phyloP scores from a whole-genome alignment of 2,888 invertebrate species.

The Polydesmus complanatus region DNA sequence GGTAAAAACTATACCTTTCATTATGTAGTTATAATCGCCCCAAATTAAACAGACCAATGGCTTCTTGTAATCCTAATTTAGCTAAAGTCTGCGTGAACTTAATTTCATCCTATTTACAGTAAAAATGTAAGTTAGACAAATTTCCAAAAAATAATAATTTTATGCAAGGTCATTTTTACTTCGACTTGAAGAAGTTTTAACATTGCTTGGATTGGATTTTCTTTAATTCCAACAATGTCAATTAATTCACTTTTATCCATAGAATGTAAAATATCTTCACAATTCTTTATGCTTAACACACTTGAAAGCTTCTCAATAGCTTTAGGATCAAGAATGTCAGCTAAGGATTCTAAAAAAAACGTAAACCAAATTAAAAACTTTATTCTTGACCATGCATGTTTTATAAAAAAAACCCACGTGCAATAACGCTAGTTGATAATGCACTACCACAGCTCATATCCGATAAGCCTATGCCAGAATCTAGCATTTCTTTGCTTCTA shows the following conservation, averaged over 20 bases:
- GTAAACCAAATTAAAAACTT: neutral
- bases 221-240: neutral
- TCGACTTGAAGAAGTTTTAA: neutral
- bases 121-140: too few species aligned
- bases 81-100: too few species aligned
- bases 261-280: neutral
- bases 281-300: neutral
- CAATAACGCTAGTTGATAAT: neutral
- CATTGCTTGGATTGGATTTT: neutral
- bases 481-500: too few species aligned
- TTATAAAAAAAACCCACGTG: neutral
- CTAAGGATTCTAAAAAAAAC: neutral
- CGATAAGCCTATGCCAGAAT: conserved; percentile 10
- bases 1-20: too few species aligned
- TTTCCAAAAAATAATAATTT: too few species aligned
- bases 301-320: neutral
- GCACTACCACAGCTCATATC: neutral
- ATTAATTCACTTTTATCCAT: neutral
- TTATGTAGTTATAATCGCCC: too few species aligned
- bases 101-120: too few species aligned
- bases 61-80: too few species aligned
- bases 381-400: neutral
- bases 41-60: too few species aligned
- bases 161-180: too few species aligned
- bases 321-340: neutral